Evolutionary conservation across 2,888 invertebrate genomes (phyloP).

Genomic region (Melanophora roralis): DNA sequence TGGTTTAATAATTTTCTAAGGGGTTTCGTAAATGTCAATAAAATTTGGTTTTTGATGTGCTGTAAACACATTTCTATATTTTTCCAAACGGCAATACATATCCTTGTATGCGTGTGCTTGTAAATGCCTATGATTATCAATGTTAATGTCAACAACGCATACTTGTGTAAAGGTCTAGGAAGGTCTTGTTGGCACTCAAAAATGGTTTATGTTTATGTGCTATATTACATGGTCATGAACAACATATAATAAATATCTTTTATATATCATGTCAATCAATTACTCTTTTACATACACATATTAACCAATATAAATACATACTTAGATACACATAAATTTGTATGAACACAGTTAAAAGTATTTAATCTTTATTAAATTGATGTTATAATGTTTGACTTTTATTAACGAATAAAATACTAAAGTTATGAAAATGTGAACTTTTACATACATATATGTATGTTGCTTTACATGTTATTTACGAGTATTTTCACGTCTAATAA

Average conservation of each 20-base stretch:
- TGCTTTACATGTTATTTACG: neutral
- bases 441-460: neutral
- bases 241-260: conserved; percentile 48
- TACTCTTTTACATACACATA: conserved; percentile 7
- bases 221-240: conserved; percentile 25
- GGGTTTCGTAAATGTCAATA: conserved; percentile 1
- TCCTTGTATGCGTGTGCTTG: neutral
- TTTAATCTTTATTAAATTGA: too few relatives aligned
- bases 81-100: neutral
- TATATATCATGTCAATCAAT: conserved; percentile 43
- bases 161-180: neutral
- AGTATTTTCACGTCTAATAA: neutral
- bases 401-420: conserved; percentile 16
- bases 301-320: neutral
- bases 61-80: neutral
- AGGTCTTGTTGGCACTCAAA: neutral
- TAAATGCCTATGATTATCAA: conserved; percentile 21
- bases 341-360: neutral
- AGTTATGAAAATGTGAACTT: neutral
- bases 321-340: neutral
- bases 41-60: neutral
- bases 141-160: conserved; percentile 35
- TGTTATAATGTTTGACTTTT: neutral
- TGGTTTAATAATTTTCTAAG: conserved; percentile 9
- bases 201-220: neutral